Evolutionary conservation across 2,113 vertebrate genomes (phyloP), one percentile per base, ranked within the genome.

Genomic region (Menura novaehollandiae): DNA sequence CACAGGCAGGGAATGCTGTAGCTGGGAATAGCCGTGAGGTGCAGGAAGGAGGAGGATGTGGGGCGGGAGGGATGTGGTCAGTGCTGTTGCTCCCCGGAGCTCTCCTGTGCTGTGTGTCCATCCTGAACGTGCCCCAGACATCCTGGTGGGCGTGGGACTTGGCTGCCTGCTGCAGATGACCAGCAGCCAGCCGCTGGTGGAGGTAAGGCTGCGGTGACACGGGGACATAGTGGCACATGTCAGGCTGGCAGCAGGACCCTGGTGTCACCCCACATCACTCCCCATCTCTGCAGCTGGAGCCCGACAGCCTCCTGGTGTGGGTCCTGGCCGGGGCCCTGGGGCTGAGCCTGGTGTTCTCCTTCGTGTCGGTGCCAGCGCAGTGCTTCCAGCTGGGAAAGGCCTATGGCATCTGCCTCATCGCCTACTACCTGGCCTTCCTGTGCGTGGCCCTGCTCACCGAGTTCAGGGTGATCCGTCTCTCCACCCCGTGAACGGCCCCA

Each of bases 61-160:
- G 53, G 67, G 15, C 0, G 3, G 62, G 53, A 44, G 53, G 83
- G 41, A 13, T 0, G 2, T 2, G 10, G 37, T 35, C 2, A 1
- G 33, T 22, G 67, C 67, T 4, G 1, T 33, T 1, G 0, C 23
- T 35, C 23, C 41, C 27, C 35, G 0, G 0, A 35, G 27, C 24
- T 60, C 55, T 79, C 53, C 46, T 6, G 28, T 1, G 13, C 21
- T 4, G 60, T 2, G 6, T 53, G 16, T 85, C n/a, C 74, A 18
- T 97, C 97, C 99, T 98, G 80, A 95, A 85, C 78, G 2, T 10
- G 37, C 75, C 39, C 26, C 98, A 99, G 99, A 99, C 86, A 98
- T 99, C 97, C 96, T 99, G 76, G 98, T 99, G 2, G 99, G 99
- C 0, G 98, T 99, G 62, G 99, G 99, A 10, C 97, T 99, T 9